Evolutionary conservation across 2,113 vertebrate genomes (phyloP).

Genomic region (Fulmarus glacialis): DNA sequence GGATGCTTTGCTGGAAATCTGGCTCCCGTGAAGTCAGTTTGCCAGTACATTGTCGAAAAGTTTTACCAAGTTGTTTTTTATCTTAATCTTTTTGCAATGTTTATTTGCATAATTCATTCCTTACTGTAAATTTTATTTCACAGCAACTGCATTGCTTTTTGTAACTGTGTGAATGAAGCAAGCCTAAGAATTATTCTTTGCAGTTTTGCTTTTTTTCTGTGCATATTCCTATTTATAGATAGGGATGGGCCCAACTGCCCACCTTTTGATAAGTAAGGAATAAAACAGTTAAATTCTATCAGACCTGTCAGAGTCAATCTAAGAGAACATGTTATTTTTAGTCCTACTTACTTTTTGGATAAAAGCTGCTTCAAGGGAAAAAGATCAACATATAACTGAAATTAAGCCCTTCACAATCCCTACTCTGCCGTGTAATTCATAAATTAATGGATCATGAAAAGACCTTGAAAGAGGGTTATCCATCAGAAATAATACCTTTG

Average conservation of each 20-base stretch:
- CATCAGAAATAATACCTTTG: constrained; percentile 18
- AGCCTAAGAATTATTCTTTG: not conserved
- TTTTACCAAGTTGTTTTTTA: not conserved
- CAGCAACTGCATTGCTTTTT: not conserved
- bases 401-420: constrained; percentile 7
- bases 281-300: not conserved
- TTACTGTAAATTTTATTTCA: not conserved
- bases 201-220: not conserved
- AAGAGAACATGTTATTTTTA: constrained; percentile 14
- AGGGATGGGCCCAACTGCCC: not conserved
- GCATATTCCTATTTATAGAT: not conserved
- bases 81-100: not conserved
- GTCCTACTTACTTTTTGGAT: constrained; percentile 11
- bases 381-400: constrained; percentile 33
- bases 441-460: constrained; percentile 58
- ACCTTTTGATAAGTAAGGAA: not conserved
- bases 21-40: not conserved
- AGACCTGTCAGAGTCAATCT: not conserved
- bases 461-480: constrained; percentile 23
- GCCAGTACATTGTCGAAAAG: not conserved
- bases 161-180: not conserved
- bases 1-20: not conserved
- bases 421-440: constrained; percentile 10
- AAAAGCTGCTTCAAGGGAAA: constrained; percentile 6
- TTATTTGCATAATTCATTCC: not conserved